A percentile compares a stretch with the other conserved stretches of the same genome.
Evolutionary conservation across 2,888 invertebrate genomes (phyloP).

Genomic region (Plagodis dolabraria): DNA sequence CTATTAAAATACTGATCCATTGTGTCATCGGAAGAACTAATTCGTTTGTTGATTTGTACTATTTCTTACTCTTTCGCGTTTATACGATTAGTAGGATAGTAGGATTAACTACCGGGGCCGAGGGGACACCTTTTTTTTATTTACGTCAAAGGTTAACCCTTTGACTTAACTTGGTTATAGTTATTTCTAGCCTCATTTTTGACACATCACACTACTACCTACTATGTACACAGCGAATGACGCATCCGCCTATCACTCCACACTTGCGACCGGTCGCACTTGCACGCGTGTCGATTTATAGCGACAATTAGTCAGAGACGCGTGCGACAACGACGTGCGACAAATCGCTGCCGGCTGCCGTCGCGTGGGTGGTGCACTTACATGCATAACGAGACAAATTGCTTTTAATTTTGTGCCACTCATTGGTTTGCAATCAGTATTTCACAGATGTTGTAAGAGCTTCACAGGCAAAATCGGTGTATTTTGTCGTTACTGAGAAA

Average conservation of each 20-base stretch:
- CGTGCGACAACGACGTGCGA: constrained; percentile 73
- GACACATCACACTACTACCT: background rate
- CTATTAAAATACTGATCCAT: too few species aligned
- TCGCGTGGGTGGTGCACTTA: constrained; percentile 66
- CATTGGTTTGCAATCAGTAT: constrained; percentile 27
- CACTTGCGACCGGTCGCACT: constrained; percentile 64
- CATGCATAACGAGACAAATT: constrained; percentile 33
- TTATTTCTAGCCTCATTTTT: background rate
- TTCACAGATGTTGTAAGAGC: constrained; percentile 10
- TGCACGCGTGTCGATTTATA: constrained; percentile 76
- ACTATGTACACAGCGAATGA: background rate
- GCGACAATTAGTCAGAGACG: constrained; percentile 77
- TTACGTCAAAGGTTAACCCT: too few species aligned
- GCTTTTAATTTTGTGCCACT: constrained; percentile 31
- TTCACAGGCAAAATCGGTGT: background rate
- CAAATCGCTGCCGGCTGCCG: constrained; percentile 71
- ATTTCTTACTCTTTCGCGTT: too few species aligned
- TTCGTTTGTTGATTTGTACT: too few species aligned
- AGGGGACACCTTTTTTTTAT: too few species aligned
- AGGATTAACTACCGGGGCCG: too few species aligned
- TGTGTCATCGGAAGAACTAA: too few species aligned
- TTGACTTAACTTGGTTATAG: too few species aligned
- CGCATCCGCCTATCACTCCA: constrained; percentile 46
- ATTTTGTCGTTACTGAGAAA: too few species aligned
- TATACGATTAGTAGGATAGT: too few species aligned